These are phyloP conservation scores for Morone chrysops DNA, from an alignment of 2,113 vertebrate species.

Conservation along the genomic window DNA sequence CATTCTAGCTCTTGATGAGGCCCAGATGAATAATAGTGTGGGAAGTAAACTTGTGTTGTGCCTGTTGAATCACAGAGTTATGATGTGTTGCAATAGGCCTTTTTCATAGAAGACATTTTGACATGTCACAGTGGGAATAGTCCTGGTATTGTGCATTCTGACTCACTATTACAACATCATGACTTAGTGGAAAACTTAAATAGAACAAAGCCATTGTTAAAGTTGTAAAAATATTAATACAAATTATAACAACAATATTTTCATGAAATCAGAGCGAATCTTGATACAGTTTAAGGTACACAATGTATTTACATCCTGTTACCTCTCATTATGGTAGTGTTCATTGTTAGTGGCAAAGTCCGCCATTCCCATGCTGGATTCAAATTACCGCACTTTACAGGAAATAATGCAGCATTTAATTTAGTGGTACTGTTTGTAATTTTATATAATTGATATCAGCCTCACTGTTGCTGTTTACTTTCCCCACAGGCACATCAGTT, in stretches of 20 bases:
- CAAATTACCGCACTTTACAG: not conserved
- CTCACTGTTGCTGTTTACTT: not conserved
- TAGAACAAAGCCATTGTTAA: not conserved
- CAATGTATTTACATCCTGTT: not conserved
- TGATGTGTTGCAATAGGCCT: not conserved
- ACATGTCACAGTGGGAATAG: not conserved
- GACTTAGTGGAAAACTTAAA: too few species aligned
- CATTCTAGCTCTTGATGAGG: constrained; percentile 36
- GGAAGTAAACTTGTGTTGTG: constrained; percentile 14
- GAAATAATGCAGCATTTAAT: not conserved
- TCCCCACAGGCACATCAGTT: not conserved
- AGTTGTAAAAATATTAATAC: not conserved
- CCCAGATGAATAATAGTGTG: constrained; percentile 20
- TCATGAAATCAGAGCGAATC: not conserved
- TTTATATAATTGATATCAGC: not conserved
- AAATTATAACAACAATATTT: not conserved
- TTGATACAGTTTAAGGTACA: not conserved
- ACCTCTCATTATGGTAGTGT: not conserved
- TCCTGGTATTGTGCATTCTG: too few species aligned
- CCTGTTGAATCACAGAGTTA: constrained; percentile 12
- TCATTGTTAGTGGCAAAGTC: not conserved
- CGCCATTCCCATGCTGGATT: not conserved
- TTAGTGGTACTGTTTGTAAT: not conserved
- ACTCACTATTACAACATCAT: not conserved
- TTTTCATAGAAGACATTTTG: not conserved